These are phyloP conservation scores for Trachurus trachurus DNA, from an alignment of 2,797 vertebrate species.

Conservation along the genomic window DNA sequence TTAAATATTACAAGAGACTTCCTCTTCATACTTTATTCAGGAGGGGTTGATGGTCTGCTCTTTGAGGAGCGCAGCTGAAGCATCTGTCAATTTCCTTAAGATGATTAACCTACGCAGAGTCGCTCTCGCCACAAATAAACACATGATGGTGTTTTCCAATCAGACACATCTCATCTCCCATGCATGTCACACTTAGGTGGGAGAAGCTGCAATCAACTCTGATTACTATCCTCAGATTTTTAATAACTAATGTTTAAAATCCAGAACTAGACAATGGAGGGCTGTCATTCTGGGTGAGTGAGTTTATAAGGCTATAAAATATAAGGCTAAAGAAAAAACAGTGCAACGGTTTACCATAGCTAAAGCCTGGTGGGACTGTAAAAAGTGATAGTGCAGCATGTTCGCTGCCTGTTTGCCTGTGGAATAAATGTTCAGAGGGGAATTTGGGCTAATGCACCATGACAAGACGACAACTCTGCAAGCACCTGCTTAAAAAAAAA, in stretches of 20 bases:
- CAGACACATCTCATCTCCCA: slow-evolving; percentile 55
- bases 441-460: slow-evolving; percentile 60
- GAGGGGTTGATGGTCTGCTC: slow-evolving; percentile 21
- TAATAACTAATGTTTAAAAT: slow-evolving; percentile 46
- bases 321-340: neutral
- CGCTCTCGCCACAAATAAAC: slow-evolving; percentile 60
- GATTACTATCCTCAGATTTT: slow-evolving; percentile 43
- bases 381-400: slow-evolving; percentile 35
- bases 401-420: slow-evolving; percentile 37
- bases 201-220: slow-evolving; percentile 53
- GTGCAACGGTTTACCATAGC: neutral
- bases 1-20: neutral
- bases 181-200: slow-evolving; percentile 36
- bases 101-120: slow-evolving; percentile 64
- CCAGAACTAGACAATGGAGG: slow-evolving; percentile 16
- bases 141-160: slow-evolving; percentile 55
- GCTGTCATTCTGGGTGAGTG: slow-evolving; percentile 14
- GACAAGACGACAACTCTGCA: slow-evolving; percentile 35
- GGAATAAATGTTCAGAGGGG: slow-evolving; percentile 50
- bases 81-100: slow-evolving; percentile 58
- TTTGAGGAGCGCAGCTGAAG: slow-evolving; percentile 52
- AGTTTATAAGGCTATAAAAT: slow-evolving; percentile 13
- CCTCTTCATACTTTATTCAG: slow-evolving; percentile 15
- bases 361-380: slow-evolving; percentile 19
- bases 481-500: slow-evolving; percentile 57